Percentiles rank a stretch among this genome's conserved stretches.
These are phyloP conservation scores for Plagodis dolabraria DNA, from an alignment of 2,888 invertebrate species.

Conservation along the genomic window DNA sequence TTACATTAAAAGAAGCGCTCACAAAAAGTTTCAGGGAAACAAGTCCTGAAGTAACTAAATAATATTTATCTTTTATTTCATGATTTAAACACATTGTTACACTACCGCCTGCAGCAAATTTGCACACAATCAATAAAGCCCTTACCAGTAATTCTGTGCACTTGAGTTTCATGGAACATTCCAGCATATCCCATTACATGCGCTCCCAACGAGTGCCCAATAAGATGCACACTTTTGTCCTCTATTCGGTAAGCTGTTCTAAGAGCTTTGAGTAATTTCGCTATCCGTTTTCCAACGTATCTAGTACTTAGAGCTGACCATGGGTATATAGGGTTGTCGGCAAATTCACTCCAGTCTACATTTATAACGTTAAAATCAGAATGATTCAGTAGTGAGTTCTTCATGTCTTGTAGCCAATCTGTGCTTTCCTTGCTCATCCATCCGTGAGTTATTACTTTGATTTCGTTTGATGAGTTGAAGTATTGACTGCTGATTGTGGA, in stretches of 20 bases:
- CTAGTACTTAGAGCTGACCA: conserved; percentile 72
- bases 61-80: no score
- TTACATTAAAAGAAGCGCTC: no score
- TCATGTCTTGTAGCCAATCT: conserved; percentile 70
- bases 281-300: conserved; percentile 69
- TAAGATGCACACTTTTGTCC: conserved; percentile 62
- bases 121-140: no score
- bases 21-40: no score
- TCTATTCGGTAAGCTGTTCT: conserved; percentile 45
- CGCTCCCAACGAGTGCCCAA: conserved; percentile 86
- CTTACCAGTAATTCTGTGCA: conserved; percentile 86
- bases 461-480: conserved; percentile 69
- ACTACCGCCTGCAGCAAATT: no score
- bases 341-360: conserved; percentile 76
- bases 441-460: conserved; percentile 82
- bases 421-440: conserved; percentile 75
- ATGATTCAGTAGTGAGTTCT: conserved; percentile 65
- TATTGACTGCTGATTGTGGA: conserved; percentile 53
- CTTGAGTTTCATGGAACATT: conserved; percentile 66
- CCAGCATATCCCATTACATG: conserved; percentile 86
- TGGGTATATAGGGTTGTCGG: conserved; percentile 68
- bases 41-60: no score
- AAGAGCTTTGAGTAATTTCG: conserved; percentile 58
- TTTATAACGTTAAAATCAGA: conserved; percentile 79
- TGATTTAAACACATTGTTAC: no score